Conservation (phyloP, 2,113 vertebrate species). For the Catharus fuscescens region DNA sequence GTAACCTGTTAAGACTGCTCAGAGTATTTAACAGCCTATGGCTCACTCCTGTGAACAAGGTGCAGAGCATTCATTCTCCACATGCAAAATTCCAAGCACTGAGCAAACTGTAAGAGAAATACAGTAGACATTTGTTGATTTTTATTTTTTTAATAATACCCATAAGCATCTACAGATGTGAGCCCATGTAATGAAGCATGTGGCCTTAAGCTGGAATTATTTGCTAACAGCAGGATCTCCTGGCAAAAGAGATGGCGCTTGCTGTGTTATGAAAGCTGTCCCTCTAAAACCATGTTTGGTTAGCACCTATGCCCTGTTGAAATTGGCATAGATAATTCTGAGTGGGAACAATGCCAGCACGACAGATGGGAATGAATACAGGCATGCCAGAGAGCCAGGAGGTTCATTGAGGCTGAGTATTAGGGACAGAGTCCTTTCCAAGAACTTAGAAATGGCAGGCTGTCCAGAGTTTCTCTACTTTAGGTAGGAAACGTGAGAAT, state of each 20-base stretch:
- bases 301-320: conserved; percentile 76
- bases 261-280: conserved; percentile 72
- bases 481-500: not conserved
- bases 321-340: conserved; percentile 67
- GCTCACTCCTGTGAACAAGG: conserved; percentile 54
- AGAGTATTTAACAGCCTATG: not conserved
- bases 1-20: not conserved
- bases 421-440: conserved; percentile 68
- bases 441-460: conserved; percentile 29
- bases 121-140: conserved; percentile 72
- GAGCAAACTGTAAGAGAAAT: conserved; percentile 57
- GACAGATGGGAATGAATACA: conserved; percentile 74
- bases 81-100: conserved; percentile 48
- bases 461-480: not conserved
- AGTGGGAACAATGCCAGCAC: conserved; percentile 71
- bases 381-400: conserved; percentile 69
- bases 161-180: conserved; percentile 76
- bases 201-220: conserved; percentile 73
- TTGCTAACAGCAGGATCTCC: conserved; percentile 78
- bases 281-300: conserved; percentile 72
- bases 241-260: conserved; percentile 68
- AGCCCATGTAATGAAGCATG: conserved; percentile 71
- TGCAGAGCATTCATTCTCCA: conserved; percentile 37
- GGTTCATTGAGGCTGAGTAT: conserved; percentile 59
- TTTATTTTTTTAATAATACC: conserved; percentile 61